Conservation (phyloP, 2,888 invertebrate species). For the Leucophora obtusa region DNA sequence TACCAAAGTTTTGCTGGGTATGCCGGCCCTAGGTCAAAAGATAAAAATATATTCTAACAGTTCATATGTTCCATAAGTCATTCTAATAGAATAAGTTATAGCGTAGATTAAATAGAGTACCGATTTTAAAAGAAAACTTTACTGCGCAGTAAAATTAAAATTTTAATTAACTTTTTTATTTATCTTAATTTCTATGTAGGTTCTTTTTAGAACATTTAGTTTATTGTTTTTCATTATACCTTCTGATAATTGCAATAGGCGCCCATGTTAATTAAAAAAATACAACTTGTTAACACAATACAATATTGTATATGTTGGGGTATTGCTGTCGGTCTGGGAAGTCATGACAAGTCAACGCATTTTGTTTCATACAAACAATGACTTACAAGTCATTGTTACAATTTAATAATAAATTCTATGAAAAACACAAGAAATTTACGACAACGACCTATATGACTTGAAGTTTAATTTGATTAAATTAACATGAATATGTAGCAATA, state of each 20-base stretch:
- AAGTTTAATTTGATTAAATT: slow-evolving; percentile 49
- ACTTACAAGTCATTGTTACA: slow-evolving; percentile 44
- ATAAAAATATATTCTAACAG: too few relatives aligned
- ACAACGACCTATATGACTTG: slow-evolving; percentile 40
- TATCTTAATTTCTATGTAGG: neutral
- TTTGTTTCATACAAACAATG: slow-evolving; percentile 13
- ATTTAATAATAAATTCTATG: slow-evolving; percentile 46
- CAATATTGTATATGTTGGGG: neutral
- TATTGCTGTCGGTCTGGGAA: slow-evolving; percentile 13
- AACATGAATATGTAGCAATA: slow-evolving; percentile 4
- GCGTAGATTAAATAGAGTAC: too few relatives aligned
- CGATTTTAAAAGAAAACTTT: too few relatives aligned
- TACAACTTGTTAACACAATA: slow-evolving; percentile 41
- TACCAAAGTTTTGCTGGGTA: too few relatives aligned
- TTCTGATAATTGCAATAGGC: slow-evolving; percentile 45
- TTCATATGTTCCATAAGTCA: too few relatives aligned
- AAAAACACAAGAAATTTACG: slow-evolving; percentile 27
- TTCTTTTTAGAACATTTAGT: neutral
- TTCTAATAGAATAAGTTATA: too few relatives aligned
- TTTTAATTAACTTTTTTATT: neutral
- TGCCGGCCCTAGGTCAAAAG: too few relatives aligned
- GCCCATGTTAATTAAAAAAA: slow-evolving; percentile 54
- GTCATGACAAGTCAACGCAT: slow-evolving; percentile 22
- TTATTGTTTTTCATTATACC: slow-evolving; percentile 16
- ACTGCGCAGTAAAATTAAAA: neutral